These are phyloP conservation scores for Lasius platythorax DNA, from an alignment of 2,888 invertebrate species.

Conservation along the genomic window DNA sequence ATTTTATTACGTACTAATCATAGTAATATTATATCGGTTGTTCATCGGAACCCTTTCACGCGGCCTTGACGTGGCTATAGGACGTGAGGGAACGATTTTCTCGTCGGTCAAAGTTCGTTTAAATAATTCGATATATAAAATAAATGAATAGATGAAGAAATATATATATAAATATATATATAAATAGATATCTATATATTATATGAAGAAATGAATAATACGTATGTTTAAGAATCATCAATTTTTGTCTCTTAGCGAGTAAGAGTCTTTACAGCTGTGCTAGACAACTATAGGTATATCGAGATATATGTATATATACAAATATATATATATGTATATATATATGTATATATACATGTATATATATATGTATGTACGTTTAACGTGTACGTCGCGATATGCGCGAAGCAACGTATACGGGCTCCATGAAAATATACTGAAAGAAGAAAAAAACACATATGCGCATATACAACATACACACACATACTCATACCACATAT, in stretches of 20 bases:
- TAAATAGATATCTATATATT: conserved; percentile 60
- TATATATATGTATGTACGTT: conserved; percentile 42
- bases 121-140: conserved; percentile 71
- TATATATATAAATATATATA: conserved; percentile 66
- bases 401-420: conserved; percentile 46
- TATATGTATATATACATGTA: conserved; percentile 38
- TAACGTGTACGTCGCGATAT: conserved; percentile 46
- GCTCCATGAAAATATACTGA: conserved; percentile 49
- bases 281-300: conserved; percentile 83
- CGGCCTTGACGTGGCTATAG: conserved; percentile 58
- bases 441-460: conserved; percentile 3
- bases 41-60: conserved; percentile 71
- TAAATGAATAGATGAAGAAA: conserved; percentile 61
- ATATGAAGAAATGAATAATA: conserved; percentile 68
- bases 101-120: conserved; percentile 59
- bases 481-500: conserved; percentile 43
- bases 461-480: conserved; percentile 6
- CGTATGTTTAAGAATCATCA: conserved; percentile 73
- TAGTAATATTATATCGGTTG: conserved; percentile 72
- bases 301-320: conserved; percentile 46
- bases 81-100: conserved; percentile 53
- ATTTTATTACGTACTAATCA: conserved; percentile 67
- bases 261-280: conserved; percentile 84
- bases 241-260: conserved; percentile 77
- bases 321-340: conserved; percentile 60